Evolutionary conservation across 1,140 invertebrate genomes (phyloP).

Genomic region (Meteorus sp.): DNA sequence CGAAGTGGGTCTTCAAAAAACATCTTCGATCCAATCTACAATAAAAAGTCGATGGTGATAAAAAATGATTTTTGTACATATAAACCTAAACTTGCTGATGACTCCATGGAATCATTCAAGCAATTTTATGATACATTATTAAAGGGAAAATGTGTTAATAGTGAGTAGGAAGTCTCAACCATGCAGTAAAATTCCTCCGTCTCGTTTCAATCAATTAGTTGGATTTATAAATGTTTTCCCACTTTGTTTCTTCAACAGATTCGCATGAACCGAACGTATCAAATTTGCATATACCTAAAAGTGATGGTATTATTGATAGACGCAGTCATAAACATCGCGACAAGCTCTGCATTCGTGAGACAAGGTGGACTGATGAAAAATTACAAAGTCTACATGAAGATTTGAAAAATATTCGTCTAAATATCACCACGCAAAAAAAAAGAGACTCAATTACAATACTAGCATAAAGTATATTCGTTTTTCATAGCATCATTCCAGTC

Average conservation of each 20-base stretch:
- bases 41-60: slow-evolving; percentile 9
- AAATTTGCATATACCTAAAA: no score
- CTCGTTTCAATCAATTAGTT: no score
- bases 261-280: no score
- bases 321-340: slow-evolving; percentile 43
- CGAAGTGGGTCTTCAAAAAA: neutral
- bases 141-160: neutral
- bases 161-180: no score
- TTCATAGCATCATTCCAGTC: neutral
- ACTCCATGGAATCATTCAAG: no score
- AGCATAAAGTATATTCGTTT: neutral
- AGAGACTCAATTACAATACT: neutral
- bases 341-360: slow-evolving; percentile 61
- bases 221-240: slow-evolving; percentile 32
- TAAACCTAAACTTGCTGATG: neutral
- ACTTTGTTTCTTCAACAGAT: slow-evolving; percentile 8
- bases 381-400: slow-evolving; percentile 63
- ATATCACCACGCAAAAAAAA: slow-evolving; percentile 19
- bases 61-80: neutral
- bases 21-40: neutral
- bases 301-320: no score
- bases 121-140: slow-evolving; percentile 14
- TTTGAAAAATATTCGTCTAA: slow-evolving; percentile 49
- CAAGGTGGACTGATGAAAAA: slow-evolving; percentile 66
- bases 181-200: no score